Evolutionary conservation across 2,113 vertebrate species (phyloP).

Genomic region (Thunnus maccoyii): DNA sequence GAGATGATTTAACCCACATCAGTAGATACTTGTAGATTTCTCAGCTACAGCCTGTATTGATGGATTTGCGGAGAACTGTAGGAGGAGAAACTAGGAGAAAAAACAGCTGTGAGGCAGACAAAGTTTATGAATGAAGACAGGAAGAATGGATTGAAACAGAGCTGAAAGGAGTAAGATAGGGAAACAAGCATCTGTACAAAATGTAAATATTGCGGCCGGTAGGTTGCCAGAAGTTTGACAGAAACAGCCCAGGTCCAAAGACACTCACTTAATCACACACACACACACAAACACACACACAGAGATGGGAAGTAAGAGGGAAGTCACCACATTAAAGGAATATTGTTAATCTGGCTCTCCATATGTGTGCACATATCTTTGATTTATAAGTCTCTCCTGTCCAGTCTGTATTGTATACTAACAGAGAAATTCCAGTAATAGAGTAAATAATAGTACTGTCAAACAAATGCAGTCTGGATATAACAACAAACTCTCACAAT

Average conservation of each 20-base stretch:
- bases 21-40: neutral
- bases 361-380: slow-evolving; percentile 17
- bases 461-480: slow-evolving; percentile 32
- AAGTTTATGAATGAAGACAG: slow-evolving; percentile 77
- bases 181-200: slow-evolving; percentile 67
- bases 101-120: slow-evolving; percentile 69
- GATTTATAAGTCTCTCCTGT: slow-evolving; percentile 17
- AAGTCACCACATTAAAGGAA: slow-evolving; percentile 23
- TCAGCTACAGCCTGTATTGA: slow-evolving; percentile 31
- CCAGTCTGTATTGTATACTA: slow-evolving; percentile 6
- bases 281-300: neutral
- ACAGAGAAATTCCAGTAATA: slow-evolving; percentile 13
- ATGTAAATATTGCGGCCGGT: slow-evolving; percentile 58
- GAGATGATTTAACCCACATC: neutral
- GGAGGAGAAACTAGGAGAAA: slow-evolving; percentile 27
- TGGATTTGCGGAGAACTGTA: slow-evolving; percentile 31
- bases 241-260: slow-evolving; percentile 11
- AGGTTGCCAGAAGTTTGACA: slow-evolving; percentile 41
- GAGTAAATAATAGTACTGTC: slow-evolving; percentile 39
- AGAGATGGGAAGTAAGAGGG: slow-evolving; percentile 27
- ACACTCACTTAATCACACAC: slow-evolving; percentile 21
- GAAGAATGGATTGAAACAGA: slow-evolving; percentile 68
- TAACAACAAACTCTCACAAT: neutral
- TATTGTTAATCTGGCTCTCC: slow-evolving; percentile 13
- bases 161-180: slow-evolving; percentile 55